These are phyloP conservation scores for Edolisoma coerulescens DNA, from an alignment of 2,113 vertebrate species.

Conservation along the genomic window DNA sequence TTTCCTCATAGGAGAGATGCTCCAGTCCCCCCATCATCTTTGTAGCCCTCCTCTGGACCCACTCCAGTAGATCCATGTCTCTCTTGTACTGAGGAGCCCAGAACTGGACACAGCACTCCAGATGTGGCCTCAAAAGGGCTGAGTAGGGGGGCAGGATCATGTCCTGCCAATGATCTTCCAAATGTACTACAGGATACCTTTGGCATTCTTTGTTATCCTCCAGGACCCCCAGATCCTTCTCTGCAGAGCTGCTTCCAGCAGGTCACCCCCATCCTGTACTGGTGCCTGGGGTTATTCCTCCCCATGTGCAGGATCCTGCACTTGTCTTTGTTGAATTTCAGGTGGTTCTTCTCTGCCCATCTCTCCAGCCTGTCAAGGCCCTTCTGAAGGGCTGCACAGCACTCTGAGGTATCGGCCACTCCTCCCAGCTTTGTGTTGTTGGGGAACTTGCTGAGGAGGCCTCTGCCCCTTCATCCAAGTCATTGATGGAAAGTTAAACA, in stretches of 20 bases:
- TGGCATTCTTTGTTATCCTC: not conserved
- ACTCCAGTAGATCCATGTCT: not conserved
- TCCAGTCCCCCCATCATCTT: not conserved
- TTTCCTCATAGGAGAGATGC: not conserved
- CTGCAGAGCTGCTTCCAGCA: not conserved
- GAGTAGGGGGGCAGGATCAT: not conserved
- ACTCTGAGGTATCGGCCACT: rapidly evolving
- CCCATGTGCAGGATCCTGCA: not conserved
- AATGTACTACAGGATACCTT: not conserved
- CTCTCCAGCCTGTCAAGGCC: not conserved
- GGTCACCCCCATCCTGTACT: not conserved
- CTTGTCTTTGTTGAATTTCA: not conserved
- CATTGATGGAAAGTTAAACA: not conserved
- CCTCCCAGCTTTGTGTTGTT: not conserved
- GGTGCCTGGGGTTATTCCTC: not conserved
- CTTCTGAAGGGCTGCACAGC: not conserved
- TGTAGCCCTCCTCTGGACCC: not conserved
- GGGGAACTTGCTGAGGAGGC: not conserved
- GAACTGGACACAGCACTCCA: not conserved
- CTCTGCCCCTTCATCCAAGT: not conserved
- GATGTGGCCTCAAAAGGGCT: not conserved
- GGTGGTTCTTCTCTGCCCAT: not conserved
- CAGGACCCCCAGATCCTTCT: not conserved
- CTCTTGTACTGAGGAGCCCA: not conserved
- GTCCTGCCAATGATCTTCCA: not conserved